Evolutionary conservation across 2,888 invertebrate species (phyloP).

Genomic region (Drosophila mimetica): DNA sequence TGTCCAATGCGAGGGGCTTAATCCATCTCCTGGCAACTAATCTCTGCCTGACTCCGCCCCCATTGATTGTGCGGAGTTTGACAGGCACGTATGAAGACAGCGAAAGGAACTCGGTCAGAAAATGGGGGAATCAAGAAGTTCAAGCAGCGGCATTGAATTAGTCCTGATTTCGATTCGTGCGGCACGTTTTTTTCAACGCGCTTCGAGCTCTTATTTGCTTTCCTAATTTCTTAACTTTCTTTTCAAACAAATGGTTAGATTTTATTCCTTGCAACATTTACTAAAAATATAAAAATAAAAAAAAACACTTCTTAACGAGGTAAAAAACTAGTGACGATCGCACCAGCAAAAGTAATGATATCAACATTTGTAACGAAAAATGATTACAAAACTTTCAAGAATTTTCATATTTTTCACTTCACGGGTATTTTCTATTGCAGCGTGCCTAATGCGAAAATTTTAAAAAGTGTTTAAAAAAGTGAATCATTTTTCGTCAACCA

Average conservation of each 20-base stretch:
- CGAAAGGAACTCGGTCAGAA: not conserved
- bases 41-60: slow-evolving; percentile 30
- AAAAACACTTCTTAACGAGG: no score
- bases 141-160: slow-evolving; percentile 51
- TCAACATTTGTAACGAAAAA: no score
- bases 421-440: no score
- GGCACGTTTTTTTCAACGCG: slow-evolving; percentile 49
- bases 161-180: slow-evolving; percentile 59
- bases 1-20: slow-evolving; percentile 8
- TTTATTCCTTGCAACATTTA: not conserved
- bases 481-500: no score
- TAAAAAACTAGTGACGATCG: no score
- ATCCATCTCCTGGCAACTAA: slow-evolving; percentile 36
- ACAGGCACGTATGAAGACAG: slow-evolving; percentile 56
- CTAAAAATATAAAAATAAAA: no score
- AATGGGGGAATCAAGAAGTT: slow-evolving; percentile 6
- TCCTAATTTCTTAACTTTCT: not conserved
- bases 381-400: no score
- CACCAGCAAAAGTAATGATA: no score
- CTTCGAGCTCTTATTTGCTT: slow-evolving; percentile 3
- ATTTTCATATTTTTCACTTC: no score
- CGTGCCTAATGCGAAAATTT: no score
- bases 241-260: not conserved
- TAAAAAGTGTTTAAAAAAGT: no score
- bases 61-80: slow-evolving; percentile 48